Conservation (phyloP, 2,888 invertebrate genomes). For the Boloria euphrosyne region DNA sequence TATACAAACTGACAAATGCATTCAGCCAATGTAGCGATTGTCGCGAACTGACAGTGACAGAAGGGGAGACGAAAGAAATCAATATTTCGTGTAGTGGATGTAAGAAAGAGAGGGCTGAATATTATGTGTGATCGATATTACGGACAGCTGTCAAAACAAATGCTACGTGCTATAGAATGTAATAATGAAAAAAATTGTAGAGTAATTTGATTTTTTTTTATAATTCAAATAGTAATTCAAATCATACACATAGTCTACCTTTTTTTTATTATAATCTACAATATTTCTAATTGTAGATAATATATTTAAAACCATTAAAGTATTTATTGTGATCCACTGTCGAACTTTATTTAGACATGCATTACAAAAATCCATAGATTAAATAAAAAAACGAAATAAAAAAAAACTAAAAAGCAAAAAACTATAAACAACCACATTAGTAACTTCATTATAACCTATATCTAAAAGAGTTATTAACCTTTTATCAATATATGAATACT, state of each 20-base stretch:
- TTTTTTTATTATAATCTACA: too few species aligned
- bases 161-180: slow-evolving; percentile 5
- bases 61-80: slow-evolving; percentile 39
- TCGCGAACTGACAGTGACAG: slow-evolving; percentile 31
- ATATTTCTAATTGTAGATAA: too few species aligned
- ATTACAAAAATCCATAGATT: not conserved
- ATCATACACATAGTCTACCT: too few species aligned
- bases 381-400: not conserved
- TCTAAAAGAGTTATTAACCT: too few species aligned
- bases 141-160: slow-evolving; percentile 24
- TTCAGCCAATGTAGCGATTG: slow-evolving; percentile 20
- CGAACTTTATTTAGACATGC: slow-evolving; percentile 3
- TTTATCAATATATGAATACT: too few species aligned
- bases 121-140: slow-evolving; percentile 26
- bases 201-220: not conserved
- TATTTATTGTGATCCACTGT: too few species aligned
- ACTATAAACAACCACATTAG: too few species aligned
- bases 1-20: slow-evolving; percentile 19
- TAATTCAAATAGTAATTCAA: too few species aligned
- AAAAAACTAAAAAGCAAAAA: too few species aligned
- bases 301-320: too few species aligned
- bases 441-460: too few species aligned
- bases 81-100: slow-evolving; percentile 33
- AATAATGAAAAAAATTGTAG: slow-evolving; percentile 8
- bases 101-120: slow-evolving; percentile 30